Base-by-base conservation (phyloP, 1,140 invertebrate species). In the Rhyzopertha dominica region DNA sequence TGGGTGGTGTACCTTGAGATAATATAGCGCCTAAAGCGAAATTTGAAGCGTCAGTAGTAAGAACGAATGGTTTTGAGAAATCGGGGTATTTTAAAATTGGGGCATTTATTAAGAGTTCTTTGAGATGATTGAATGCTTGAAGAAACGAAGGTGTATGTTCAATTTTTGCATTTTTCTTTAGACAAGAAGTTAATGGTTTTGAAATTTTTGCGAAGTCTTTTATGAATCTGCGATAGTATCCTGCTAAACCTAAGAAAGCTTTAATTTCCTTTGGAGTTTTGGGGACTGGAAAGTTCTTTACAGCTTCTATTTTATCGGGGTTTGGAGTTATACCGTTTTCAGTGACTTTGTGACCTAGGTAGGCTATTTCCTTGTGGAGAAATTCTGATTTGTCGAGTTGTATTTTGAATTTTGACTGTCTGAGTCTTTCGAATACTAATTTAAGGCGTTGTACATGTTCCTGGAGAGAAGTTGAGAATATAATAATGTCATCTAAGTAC, bases 11-110 rank as follows among this genome's bases (percentile, higher is more conserved):
- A 12, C 65, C 58, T n/a, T 75, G 22, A 74, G 74, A 79, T 12
- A 72, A 49, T 4, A 70, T 59, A 10, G 78, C 50, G 49, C 69
- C 49, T 24, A 66, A 61, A 5, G 58, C 66, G 5, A 68, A 14
- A 12, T 38, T 25, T 16, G 36, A 38, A 62, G 38, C 75, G 25
- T 43, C 31, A 7, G 39, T 30, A 26, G n/a, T 29, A 18, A 41
- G 9, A 29, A 28, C 19, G 20, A 41, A 41, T 48, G 39, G 18
- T 28, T 47, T 26, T 58, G 42, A 44, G 68, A 70, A 29, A 10
- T 47, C 43, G 52, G 57, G 24, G 35, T 54, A 55, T 24, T 38
- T 20, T 2, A 38, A 22, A 20, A 38, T 38, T 13, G 36, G 20
- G 1, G 4, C 22, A 22, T 38, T 20, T 3, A 25, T 24, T 3